Percentiles rank a stretch among this genome's conserved stretches.
Evolutionary conservation across 2,113 vertebrate genomes (phyloP).

Genomic region (Labrus mixtus): DNA sequence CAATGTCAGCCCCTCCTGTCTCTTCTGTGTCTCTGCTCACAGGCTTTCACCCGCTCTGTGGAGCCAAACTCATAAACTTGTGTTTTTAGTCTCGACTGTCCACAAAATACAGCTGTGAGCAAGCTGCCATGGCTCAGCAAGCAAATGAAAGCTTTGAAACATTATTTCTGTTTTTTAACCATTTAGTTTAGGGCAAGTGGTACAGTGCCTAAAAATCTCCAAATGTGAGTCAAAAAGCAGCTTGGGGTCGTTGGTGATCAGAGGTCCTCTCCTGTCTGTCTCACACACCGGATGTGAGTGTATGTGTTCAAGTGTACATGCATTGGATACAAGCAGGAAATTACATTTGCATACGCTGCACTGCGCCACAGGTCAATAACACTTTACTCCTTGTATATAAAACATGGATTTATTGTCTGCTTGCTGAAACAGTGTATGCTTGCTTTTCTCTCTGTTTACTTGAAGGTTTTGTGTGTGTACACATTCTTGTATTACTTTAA

Average conservation of each 20-base stretch:
- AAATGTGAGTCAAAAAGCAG: conserved; percentile 50
- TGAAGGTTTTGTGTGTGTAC: background rate
- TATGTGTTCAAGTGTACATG: background rate
- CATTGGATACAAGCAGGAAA: conserved; percentile 21
- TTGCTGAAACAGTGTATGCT: conserved; percentile 2
- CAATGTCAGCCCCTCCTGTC: conserved; percentile 39
- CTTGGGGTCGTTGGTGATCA: background rate
- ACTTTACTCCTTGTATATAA: conserved; percentile 6
- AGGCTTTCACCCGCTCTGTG: background rate
- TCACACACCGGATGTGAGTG: background rate
- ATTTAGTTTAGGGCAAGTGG: conserved; percentile 3
- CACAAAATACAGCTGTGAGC: conserved; percentile 31
- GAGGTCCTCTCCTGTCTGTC: conserved; percentile 4
- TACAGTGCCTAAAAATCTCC: conserved; percentile 27
- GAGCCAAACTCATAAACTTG: conserved; percentile 26
- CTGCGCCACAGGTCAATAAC: conserved; percentile 18
- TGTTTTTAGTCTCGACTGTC: conserved; percentile 13
- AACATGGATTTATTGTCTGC: conserved; percentile 15
- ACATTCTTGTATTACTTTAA: background rate
- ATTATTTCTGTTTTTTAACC: conserved; percentile 29
- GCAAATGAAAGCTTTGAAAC: conserved; percentile 9
- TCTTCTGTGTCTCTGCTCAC: conserved; percentile 15
- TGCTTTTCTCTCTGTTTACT: background rate
- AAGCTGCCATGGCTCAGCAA: conserved; percentile 2
- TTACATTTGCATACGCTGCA: conserved; percentile 40